A percentile compares a stretch with the other conserved stretches of the same genome.
These are phyloP conservation scores for Naso thynnoides DNA, from an alignment of 2,797 vertebrate genomes.

Conservation along the genomic window DNA sequence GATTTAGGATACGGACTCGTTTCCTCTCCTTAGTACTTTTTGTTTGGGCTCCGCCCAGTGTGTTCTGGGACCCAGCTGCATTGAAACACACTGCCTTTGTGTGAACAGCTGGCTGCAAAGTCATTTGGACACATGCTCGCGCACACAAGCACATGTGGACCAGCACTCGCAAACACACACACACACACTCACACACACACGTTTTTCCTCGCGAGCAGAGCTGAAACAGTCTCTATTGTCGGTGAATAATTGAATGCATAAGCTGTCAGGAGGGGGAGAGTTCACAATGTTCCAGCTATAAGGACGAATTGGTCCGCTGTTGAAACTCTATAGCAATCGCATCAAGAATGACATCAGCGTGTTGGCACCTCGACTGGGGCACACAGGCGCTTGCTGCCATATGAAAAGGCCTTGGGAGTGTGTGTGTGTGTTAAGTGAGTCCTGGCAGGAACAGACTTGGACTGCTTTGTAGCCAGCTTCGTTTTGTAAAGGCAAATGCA, in stretches of 20 bases:
- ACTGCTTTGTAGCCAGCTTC: conserved; percentile 47
- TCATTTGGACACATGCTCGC: conserved; percentile 58
- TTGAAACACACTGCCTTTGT: conserved; percentile 67
- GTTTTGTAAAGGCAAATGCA: conserved; percentile 44
- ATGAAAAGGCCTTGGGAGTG: conserved; percentile 32
- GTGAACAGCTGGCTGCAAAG: conserved; percentile 79
- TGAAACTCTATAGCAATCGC: conserved; percentile 37
- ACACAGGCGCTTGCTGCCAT: conserved; percentile 23
- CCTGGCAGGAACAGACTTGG: conserved; percentile 46
- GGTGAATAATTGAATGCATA: conserved; percentile 66
- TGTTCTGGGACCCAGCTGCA: conserved; percentile 60
- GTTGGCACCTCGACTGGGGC: conserved; percentile 49
- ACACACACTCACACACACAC: conserved; percentile 5
- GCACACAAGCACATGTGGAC: conserved; percentile 41
- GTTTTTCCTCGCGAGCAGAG: conserved; percentile 53
- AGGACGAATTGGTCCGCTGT: conserved; percentile 20
- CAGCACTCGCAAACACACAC: conserved; percentile 22
- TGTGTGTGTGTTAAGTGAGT: conserved; percentile 38
- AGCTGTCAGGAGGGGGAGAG: conserved; percentile 24
- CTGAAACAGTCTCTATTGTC: conserved; percentile 61
- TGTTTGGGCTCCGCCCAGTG: conserved; percentile 34
- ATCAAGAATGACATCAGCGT: conserved; percentile 63
- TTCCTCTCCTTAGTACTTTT: conserved; percentile 46
- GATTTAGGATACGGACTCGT: conserved; percentile 33
- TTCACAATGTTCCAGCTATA: conserved; percentile 36